Base-by-base conservation (phyloP, 1,140 invertebrate genomes). In the Tribolium madens region DNA sequence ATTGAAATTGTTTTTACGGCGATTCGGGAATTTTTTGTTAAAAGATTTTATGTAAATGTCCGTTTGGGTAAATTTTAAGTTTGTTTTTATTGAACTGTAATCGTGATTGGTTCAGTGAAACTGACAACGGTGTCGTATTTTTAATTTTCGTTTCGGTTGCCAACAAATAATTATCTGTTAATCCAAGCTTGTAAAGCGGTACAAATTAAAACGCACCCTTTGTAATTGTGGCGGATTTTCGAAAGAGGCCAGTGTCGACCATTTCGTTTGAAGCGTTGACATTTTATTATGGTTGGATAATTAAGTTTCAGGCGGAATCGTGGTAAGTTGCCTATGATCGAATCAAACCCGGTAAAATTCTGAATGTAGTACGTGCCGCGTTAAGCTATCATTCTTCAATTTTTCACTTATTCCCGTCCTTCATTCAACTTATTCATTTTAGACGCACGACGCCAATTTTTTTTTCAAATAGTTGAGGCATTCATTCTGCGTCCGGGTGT, bases 361-460 rank as follows among this genome's bases (percentile, higher is more conserved):
- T 42, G 21, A 5, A 73, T 57, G 71, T 72, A 13, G 21, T 14
- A 48, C 15, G 2, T n/a, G 13, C n/a, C 18, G 36, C 21, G 26
- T 17, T 18, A 73, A 70, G 42, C 12, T 15, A 72, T 47, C 73
- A 75, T 75, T 75, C 76, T 78, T 71, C 73, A 78, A 75, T 78
- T 75, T 78, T 78, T 78, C 73, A 75, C 76, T 74, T 72, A 78
- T 10, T 31, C 64, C 57, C 69, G 69, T 36, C 18, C 72, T 52
- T 78, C 74, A 68, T 78, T 73, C 64, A 52, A 52, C 48, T 75
- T 64, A 76, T 70, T 70, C 64, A 57, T 69, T 69, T 73, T 50
- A 21, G 26, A 48, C 52, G 60, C 53, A 21, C 13, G 18, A 6
- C 18, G 14, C 18, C 47, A 12, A 53, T n/a, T 53, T 21, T 53